Conservation (phyloP, 2,888 invertebrate genomes). For the Brenthis hecate region DNA sequence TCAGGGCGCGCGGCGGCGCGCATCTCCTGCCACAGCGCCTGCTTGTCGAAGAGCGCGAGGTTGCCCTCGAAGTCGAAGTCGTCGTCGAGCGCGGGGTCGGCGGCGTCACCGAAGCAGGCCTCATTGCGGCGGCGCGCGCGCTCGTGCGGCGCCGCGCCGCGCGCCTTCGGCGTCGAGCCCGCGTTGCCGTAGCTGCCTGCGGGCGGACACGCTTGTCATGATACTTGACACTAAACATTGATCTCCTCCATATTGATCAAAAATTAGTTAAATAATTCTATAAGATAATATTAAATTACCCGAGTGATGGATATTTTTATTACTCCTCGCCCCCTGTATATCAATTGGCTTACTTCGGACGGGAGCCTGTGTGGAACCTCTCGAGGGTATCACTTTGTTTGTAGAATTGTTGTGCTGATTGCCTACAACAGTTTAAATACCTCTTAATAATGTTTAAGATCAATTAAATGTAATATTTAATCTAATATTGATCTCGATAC, state of each 20-base stretch:
- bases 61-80: slow-evolving; percentile 98
- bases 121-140: slow-evolving; percentile 85
- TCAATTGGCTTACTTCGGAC: slow-evolving; percentile 71
- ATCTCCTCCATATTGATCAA: too few relatives aligned
- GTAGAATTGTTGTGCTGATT: slow-evolving; percentile 31
- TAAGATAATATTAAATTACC: slow-evolving; percentile 44
- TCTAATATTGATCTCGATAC: too few relatives aligned
- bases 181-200: slow-evolving; percentile 56
- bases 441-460: neutral
- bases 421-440: slow-evolving; percentile 28
- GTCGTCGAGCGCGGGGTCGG: slow-evolving; percentile 83
- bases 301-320: slow-evolving; percentile 48
- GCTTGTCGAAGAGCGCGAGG: slow-evolving; percentile 94
- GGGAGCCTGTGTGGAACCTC: slow-evolving; percentile 39
- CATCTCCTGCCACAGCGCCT: slow-evolving; percentile 69
- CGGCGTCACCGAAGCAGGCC: slow-evolving; percentile 89
- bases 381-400: slow-evolving; percentile 28
- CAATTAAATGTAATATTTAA: neutral
- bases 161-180: slow-evolving; percentile 48
- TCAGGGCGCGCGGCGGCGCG: slow-evolving; percentile 59
- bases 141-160: slow-evolving; percentile 71
- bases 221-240: too few relatives aligned
- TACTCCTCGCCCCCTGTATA: slow-evolving; percentile 54
- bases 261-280: neutral
- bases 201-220: too few relatives aligned